Evolutionary conservation across 2,888 invertebrate genomes (phyloP), one percentile per base, ranked within the genome.

Genomic region (Pteria penguin): DNA sequence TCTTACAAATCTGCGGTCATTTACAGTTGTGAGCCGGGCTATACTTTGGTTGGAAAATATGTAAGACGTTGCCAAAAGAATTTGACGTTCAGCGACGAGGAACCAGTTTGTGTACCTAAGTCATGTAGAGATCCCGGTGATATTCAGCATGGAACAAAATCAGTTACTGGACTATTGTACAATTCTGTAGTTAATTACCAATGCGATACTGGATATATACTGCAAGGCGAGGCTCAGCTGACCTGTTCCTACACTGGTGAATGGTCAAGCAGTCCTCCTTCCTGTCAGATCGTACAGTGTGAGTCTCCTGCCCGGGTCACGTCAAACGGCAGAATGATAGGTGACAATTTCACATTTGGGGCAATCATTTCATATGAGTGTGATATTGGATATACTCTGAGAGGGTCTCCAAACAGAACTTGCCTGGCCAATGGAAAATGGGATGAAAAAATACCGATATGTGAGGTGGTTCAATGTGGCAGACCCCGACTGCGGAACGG

Each of bases 21-120:
- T 4, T 91, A 89, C 74, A 73, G 63, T 27, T 91, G 91, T 76
- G 78, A 90, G 65, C 78, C 72, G 0, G 92, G 92, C 0, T 91
- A 87, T 72, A 69, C 77, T 14, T 74, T 90, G 4, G 61, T 66
- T 11, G 91, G 91, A 1, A 62, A 77, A 4, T 79, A 83, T 31
- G 79, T 85, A 3, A 76, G 88, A 14, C 81, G 83, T 22, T 91
- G 91, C 70, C 71, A 81, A 58, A 76, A 78, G 5, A 82, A 85
- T 69, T 77, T 87, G 8, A 79, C 82, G 0, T 89, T 89, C 85
- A 84, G 81, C 36, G 85, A 84, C 1, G 60, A 36, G 0, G 81
- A 78, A 32, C 86, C 88, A 8, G 55, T 14, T 0, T 90, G 90
- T 72, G 55, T 68, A 0, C 78, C 82, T 29, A 80, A 87, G 5